Percentiles rank a stretch among this genome's conserved stretches.
phyloP scores from a whole-genome alignment of 92 coral and sea anemone genomes.

The Zoanthus sansibaricus region DNA sequence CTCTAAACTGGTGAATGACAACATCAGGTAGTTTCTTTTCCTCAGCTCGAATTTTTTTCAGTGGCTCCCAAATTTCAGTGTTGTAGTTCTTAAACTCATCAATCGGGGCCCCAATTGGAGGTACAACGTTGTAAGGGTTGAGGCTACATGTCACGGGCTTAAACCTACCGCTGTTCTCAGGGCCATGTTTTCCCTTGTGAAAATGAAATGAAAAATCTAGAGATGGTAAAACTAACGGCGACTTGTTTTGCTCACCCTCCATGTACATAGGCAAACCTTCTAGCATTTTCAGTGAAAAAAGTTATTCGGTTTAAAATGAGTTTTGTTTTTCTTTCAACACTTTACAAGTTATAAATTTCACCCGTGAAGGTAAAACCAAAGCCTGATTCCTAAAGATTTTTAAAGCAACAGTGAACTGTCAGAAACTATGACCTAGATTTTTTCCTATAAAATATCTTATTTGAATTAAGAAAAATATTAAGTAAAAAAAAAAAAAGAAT shows the following conservation, averaged over 20 bases:
- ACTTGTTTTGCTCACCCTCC: not conserved
- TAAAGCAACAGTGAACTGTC: too few relatives aligned
- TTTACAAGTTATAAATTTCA: too few relatives aligned
- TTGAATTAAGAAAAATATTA: too few relatives aligned
- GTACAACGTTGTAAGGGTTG: not conserved
- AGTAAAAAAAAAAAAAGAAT: too few relatives aligned
- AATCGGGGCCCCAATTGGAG: slow-evolving; percentile 10
- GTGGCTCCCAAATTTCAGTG: slow-evolving; percentile 3
- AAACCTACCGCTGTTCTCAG: not conserved
- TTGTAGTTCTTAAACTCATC: slow-evolving; percentile 17
- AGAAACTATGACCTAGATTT: too few relatives aligned
- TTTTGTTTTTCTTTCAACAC: too few relatives aligned
- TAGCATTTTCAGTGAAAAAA: too few relatives aligned
- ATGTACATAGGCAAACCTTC: not conserved
- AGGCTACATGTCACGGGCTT: slow-evolving; percentile 2
- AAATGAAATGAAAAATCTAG: not conserved
- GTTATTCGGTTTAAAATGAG: too few relatives aligned
- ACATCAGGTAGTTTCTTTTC: not conserved
- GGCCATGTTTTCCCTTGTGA: not conserved
- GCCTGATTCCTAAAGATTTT: too few relatives aligned
- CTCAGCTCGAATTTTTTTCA: slow-evolving; percentile 8
- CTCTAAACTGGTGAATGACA: not conserved
- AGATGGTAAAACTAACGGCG: not conserved
- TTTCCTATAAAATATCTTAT: too few relatives aligned
- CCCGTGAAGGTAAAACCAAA: too few relatives aligned